phyloP scores from a whole-genome alignment of 1,140 invertebrate species.

The Brachionus manjavacas region DNA sequence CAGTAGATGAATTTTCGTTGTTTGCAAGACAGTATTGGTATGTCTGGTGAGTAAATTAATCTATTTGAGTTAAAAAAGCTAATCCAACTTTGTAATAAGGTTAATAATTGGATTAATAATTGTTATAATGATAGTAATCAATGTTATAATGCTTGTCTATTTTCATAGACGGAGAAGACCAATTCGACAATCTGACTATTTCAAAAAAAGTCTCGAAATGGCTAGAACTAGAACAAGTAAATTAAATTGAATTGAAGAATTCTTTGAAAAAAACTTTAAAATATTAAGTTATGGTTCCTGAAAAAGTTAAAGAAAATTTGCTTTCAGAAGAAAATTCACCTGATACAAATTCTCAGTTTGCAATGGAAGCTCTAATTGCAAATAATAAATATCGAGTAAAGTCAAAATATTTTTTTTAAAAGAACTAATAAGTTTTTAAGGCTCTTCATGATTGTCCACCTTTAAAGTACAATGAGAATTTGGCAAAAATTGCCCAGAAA shows the following conservation, averaged over 20 bases:
- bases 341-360: slow-evolving; percentile 23
- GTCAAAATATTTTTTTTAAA: not conserved
- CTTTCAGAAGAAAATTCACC: not conserved
- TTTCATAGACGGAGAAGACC: not conserved
- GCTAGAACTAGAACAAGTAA: not conserved
- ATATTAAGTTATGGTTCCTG: slow-evolving; percentile 8
- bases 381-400: slow-evolving; percentile 39
- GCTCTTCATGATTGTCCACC: slow-evolving; percentile 32
- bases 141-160: slow-evolving; percentile 36
- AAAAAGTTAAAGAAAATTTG: slow-evolving; percentile 19
- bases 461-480: slow-evolving; percentile 7
- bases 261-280: not conserved
- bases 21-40: slow-evolving; percentile 40
- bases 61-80: not conserved
- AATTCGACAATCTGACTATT: not conserved
- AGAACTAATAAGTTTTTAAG: not conserved
- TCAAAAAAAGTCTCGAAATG: not conserved
- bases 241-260: not conserved
- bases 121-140: slow-evolving; percentile 19
- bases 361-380: slow-evolving; percentile 37
- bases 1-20: slow-evolving; percentile 1
- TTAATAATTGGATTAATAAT: slow-evolving; percentile 8
- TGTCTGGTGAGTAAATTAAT: not conserved
- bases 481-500: slow-evolving; percentile 10
- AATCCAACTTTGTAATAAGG: not conserved